Base-by-base conservation (phyloP, 2,888 invertebrate species). In the Brassicogethes aeneus region DNA sequence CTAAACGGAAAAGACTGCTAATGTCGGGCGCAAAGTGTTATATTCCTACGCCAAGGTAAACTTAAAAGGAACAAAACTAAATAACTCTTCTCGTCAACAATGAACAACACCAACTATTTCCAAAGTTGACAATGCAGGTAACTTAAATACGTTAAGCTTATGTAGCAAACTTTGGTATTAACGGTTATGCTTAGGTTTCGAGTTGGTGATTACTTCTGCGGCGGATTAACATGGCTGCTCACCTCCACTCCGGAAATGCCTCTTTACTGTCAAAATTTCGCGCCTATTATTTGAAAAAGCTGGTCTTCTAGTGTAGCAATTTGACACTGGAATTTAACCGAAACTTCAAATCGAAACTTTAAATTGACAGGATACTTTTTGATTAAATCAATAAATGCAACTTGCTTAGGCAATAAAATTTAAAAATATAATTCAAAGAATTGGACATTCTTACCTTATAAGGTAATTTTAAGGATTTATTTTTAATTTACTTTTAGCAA, bases 1-100 rank as follows among this genome's bases (percentile, higher is more conserved):
- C 76, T 76, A 76, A 78, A 79, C 79, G 79, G 79, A 82, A 83
- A 83, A 74, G 67, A 62, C 62, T 63, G 61, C 61, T 49, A 54
- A 53, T 55, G 51, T 55, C 56, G 55, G 57, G 57, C 58, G 60
- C 61, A 59, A 58, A 57, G 59, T 59, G 61, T 56, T 58, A 61
- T 63, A 59, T 65, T 62, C 60, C 64, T 75, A 70, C 72, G 74
- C 65, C 53, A 44, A 47, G 36, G 15, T 39, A 31, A 30, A 36
- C 30, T 39, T 32, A 3, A 32, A 32, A 13, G 5, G 10, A 13
- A 32, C 3, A 10, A 32, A 32, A 7, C 14, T 13, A n/a, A n/a
- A n/a, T n/a, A n/a, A n/a, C n/a, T n/a, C n/a, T n/a, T n/a, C n/a
- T n/a, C n/a, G n/a, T n/a, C n/a, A n/a, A n/a, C n/a, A n/a, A n/a